Conservation (phyloP, 2,113 vertebrate genomes). For the Antigone vipio region DNA sequence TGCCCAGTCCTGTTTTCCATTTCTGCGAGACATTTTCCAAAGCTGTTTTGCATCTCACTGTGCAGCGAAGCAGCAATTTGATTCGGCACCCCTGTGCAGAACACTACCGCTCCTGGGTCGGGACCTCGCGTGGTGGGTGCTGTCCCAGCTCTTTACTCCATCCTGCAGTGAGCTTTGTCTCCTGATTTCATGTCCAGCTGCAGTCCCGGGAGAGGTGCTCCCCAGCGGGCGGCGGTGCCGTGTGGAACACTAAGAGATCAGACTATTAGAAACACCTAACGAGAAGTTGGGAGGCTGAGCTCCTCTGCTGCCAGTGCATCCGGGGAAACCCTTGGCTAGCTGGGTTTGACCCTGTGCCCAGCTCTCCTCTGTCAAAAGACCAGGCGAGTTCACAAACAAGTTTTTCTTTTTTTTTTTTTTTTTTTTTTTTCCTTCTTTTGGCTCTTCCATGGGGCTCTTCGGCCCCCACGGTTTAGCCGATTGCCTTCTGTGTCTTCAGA, state of each 20-base stretch:
- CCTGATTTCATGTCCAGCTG: fast-evolving
- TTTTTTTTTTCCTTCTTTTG: neutral
- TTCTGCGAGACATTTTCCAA: neutral
- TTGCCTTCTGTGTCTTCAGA: too few relatives aligned
- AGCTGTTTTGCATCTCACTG: neutral
- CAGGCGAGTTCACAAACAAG: neutral
- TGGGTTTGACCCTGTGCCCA: neutral
- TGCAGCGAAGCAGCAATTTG: neutral
- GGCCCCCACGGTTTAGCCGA: too few relatives aligned
- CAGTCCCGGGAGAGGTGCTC: neutral
- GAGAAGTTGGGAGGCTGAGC: neutral
- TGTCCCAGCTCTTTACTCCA: neutral
- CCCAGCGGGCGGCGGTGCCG: too few relatives aligned
- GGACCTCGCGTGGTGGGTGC: neutral
- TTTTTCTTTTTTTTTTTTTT: neutral
- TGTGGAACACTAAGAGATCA: neutral
- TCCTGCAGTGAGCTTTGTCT: neutral
- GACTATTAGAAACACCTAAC: neutral
- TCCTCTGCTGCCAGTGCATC: neutral
- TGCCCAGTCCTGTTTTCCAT: neutral
- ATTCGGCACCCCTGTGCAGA: neutral
- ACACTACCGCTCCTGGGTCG: neutral
- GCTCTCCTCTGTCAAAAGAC: neutral
- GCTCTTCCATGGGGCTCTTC: too few relatives aligned
- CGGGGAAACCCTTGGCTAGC: fast-evolving